Percentiles rank a stretch among this genome's conserved stretches.
phyloP scores from a whole-genome alignment of 2,113 vertebrate species.

The Phodopus roborovskii region DNA sequence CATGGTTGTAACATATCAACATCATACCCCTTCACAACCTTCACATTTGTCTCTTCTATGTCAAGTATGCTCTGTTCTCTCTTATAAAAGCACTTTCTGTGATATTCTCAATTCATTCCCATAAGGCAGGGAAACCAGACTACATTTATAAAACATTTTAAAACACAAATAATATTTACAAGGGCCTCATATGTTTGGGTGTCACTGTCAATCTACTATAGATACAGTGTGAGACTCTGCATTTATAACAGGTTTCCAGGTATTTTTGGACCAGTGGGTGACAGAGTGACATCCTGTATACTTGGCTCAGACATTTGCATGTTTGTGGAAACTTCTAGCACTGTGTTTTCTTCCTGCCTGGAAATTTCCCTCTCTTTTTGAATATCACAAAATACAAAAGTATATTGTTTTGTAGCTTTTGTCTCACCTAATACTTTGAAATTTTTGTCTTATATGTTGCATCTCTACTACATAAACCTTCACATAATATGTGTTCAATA shows the following conservation, averaged over 20 bases:
- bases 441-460: neutral
- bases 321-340: neutral
- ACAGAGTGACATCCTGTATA: neutral
- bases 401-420: neutral
- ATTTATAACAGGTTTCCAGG: neutral
- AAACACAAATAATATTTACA: neutral
- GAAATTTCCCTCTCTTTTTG: neutral
- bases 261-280: neutral
- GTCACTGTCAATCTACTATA: neutral
- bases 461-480: neutral
- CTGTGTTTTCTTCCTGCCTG: neutral
- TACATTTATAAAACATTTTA: neutral
- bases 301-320: neutral
- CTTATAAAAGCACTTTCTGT: neutral
- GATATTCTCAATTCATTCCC: neutral
- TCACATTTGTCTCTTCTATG: neutral
- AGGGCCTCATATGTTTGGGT: neutral
- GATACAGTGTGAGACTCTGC: neutral
- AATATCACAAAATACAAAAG: neutral
- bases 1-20: neutral
- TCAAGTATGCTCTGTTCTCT: neutral
- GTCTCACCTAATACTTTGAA: neutral
- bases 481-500: constrained; percentile 40
- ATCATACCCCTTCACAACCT: neutral
- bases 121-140: constrained; percentile 7